Evolutionary conservation across 2,797 vertebrate genomes (phyloP).

Genomic region (Decapterus maruadsi): DNA sequence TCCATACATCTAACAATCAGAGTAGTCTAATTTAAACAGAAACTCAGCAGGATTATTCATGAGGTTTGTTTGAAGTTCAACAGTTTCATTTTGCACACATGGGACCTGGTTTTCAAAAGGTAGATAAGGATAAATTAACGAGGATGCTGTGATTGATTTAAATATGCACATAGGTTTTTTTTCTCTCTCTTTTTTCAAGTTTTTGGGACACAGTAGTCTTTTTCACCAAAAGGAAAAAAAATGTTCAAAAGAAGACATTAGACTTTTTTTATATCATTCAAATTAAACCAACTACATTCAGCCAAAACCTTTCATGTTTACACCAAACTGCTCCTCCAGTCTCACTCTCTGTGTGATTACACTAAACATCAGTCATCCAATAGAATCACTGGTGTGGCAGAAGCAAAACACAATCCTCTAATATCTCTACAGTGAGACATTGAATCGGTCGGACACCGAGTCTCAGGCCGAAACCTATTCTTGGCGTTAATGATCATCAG

Average conservation of each 20-base stretch:
- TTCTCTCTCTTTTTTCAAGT: conserved; percentile 54
- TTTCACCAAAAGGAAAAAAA: conserved; percentile 42
- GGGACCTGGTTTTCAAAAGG: conserved; percentile 85
- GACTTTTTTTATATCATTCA: conserved; percentile 43
- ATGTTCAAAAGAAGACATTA: conserved; percentile 66
- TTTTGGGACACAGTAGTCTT: conserved; percentile 68
- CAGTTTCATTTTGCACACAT: conserved; percentile 80
- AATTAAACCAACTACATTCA: conserved; percentile 49
- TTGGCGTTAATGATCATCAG: conserved; percentile 20
- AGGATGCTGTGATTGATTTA: conserved; percentile 81
- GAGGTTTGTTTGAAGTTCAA: conserved; percentile 88
- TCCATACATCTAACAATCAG: conserved; percentile 78
- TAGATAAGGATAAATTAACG: conserved; percentile 81
- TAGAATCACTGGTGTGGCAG: not conserved
- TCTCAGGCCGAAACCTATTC: conserved; percentile 5
- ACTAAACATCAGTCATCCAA: conserved; percentile 30
- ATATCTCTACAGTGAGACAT: not conserved
- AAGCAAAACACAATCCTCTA: not conserved
- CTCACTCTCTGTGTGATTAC: conserved; percentile 34
- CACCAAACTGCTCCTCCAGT: conserved; percentile 26
- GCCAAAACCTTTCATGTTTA: conserved; percentile 43
- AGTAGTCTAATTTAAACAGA: conserved; percentile 81
- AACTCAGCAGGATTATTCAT: conserved; percentile 83
- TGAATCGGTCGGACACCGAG: not conserved
- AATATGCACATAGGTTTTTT: conserved; percentile 76